These are phyloP conservation scores for Nephrotoma guestfalica DNA, from an alignment of 2,888 invertebrate genomes.

Conservation along the genomic window DNA sequence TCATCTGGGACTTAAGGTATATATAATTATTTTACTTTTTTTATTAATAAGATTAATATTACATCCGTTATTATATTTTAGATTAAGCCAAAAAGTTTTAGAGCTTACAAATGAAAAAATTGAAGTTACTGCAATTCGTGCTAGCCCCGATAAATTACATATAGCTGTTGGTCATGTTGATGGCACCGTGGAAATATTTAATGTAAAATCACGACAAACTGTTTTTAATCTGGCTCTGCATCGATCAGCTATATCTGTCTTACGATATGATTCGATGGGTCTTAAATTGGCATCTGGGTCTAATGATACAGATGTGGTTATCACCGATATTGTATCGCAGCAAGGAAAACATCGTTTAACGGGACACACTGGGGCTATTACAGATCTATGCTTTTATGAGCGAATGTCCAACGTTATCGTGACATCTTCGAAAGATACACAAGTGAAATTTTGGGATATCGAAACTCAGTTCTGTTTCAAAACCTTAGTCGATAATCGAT, in stretches of 20 bases:
- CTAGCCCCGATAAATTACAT: slow-evolving; percentile 59
- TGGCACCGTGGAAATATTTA: slow-evolving; percentile 73
- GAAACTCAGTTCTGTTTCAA: slow-evolving; percentile 91
- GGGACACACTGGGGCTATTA: slow-evolving; percentile 85
- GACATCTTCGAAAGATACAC: slow-evolving; percentile 83
- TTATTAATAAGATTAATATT: neutral
- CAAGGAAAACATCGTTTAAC: slow-evolving; percentile 75
- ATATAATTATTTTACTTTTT: slow-evolving; percentile 2
- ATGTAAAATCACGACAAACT: slow-evolving; percentile 54
- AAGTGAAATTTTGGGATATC: slow-evolving; percentile 95
- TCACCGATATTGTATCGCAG: slow-evolving; percentile 91
- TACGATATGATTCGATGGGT: slow-evolving; percentile 72
- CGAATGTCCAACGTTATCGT: slow-evolving; percentile 41
- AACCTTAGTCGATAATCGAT: slow-evolving; percentile 74
- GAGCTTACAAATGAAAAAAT: slow-evolving; percentile 68
- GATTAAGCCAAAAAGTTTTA: slow-evolving; percentile 45
- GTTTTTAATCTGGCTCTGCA: slow-evolving; percentile 66
- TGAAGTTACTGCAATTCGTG: slow-evolving; percentile 60
- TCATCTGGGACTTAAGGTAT: slow-evolving; percentile 84
- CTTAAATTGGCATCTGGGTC: slow-evolving; percentile 75
- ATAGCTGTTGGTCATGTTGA: slow-evolving; percentile 87
- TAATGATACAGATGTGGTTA: slow-evolving; percentile 82
- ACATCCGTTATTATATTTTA: slow-evolving; percentile 9
- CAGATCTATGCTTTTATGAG: slow-evolving; percentile 61
- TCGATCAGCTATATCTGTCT: slow-evolving; percentile 62